Percentiles rank a stretch among this genome's conserved stretches.
phyloP scores from a whole-genome alignment of 2,888 invertebrate genomes.

The Norana najaformis region DNA sequence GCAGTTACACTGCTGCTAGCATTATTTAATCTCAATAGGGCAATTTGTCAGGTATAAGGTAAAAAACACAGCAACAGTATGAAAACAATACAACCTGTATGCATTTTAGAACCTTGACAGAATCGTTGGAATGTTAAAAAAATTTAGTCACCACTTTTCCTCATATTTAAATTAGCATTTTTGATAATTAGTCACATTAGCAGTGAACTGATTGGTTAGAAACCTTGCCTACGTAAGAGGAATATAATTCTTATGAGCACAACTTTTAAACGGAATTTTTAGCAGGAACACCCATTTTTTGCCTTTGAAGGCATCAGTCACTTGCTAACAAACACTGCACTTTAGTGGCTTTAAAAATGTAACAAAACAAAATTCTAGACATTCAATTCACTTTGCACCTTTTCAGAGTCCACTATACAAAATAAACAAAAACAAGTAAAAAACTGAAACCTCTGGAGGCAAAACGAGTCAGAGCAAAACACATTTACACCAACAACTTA shows the following conservation, averaged over 20 bases:
- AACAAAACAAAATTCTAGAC: neutral
- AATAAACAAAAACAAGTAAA: neutral
- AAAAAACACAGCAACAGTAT: neutral
- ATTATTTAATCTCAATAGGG: neutral
- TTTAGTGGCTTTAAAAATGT: neutral
- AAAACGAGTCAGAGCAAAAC: neutral
- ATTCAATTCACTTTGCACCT: neutral
- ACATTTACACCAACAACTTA: neutral
- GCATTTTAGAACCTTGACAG: neutral
- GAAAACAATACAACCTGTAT: neutral
- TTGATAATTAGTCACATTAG: neutral
- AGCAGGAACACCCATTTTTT: neutral
- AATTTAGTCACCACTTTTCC: neutral
- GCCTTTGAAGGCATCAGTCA: neutral
- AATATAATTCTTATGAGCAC: neutral
- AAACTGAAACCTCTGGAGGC: neutral
- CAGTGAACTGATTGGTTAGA: neutral
- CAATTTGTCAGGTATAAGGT: neutral
- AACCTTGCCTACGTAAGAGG: neutral
- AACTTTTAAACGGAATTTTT: neutral
- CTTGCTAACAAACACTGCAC: too few relatives aligned
- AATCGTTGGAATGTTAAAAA: neutral
- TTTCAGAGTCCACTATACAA: neutral
- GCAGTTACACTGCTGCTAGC: neutral
- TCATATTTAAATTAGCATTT: neutral